Base-by-base conservation (phyloP, 1,140 invertebrate genomes). In the Panagrolaimus sp. region DNA sequence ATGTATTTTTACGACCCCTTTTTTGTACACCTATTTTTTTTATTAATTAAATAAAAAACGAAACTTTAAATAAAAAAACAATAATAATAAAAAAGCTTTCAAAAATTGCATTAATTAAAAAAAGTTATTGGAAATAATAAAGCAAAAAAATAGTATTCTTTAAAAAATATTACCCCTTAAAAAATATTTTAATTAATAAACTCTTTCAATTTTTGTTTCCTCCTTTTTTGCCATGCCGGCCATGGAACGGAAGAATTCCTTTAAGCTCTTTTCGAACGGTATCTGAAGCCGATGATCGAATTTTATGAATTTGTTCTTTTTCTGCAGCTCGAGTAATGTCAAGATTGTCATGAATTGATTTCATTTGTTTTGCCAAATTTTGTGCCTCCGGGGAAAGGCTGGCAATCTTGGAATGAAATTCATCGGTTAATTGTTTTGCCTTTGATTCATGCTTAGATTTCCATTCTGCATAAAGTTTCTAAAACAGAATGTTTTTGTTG, bases 251-350 rank as follows among this genome's bases (percentile, higher is more conserved):
- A 21, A 65, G 45, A 24, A 65, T 47, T 17, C 17, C 21, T 65
- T 65, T 65, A 12, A 65, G 63, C 26, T 65, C 63, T 32, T 65
- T 65, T 28, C 63, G 63, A 12, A 65, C 63, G 43, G 43, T 14
- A n/a, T 65, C 63, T 12, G 63, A 43, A 0, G 63, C 63, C 26
- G 10, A 21, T 47, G 21, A 24, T 14, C 24, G 21, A 6, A 65
- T 21, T 47, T 65, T 32, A 24, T 65, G 43, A 32, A 65, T 47
- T 46, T 65, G 43, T 21, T 65, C 63, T 21, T 43, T 21, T 32
- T 65, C 63, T 21, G 21, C 14, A 10, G 43, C 14, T n/a, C 45
- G 63, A 24, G 63, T 65, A 21, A 65, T 21, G n/a, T 65, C 63
- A 24, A 44, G 63, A 32, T 65, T 65, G 9, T 65, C 63, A 47